phyloP scores from a whole-genome alignment of 2,888 invertebrate species.

The Cinara cedri region DNA sequence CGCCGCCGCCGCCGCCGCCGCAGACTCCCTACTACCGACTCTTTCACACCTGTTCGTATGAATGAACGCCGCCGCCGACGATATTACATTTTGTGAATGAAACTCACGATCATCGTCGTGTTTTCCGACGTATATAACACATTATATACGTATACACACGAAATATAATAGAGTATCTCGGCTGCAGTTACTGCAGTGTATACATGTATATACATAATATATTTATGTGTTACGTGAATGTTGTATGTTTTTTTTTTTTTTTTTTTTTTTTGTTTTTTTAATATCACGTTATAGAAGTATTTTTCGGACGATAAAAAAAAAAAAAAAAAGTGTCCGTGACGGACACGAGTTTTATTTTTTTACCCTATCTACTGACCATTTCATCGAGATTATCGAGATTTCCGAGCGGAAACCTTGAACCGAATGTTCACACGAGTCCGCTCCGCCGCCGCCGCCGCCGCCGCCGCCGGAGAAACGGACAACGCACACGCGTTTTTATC shows the following conservation, averaged over 20 bases:
- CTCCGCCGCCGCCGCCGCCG: neutral
- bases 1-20: neutral
- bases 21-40: conserved; percentile 9
- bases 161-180: neutral
- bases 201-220: neutral
- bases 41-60: conserved; percentile 53
- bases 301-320: conserved; percentile 41
- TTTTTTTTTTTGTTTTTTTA: conserved; percentile 8
- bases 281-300: conserved; percentile 35
- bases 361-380: conserved; percentile 1
- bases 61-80: conserved; percentile 45
- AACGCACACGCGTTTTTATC: conserved; percentile 39
- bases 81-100: conserved; percentile 49
- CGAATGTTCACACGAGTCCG: conserved; percentile 54
- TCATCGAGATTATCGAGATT: conserved; percentile 53
- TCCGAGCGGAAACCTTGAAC: conserved; percentile 51
- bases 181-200: neutral
- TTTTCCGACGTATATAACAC: conserved; percentile 18
- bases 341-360: conserved; percentile 24
- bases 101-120: conserved; percentile 53
- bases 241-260: neutral
- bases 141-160: conserved; percentile 1
- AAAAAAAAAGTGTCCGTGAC: conserved; percentile 45
- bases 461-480: conserved; percentile 10
- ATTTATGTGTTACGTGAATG: neutral